A percentile compares a stretch with the other conserved stretches of the same genome.
Conservation (phyloP, 2,113 vertebrate species). For the Coturnix japonica region DNA sequence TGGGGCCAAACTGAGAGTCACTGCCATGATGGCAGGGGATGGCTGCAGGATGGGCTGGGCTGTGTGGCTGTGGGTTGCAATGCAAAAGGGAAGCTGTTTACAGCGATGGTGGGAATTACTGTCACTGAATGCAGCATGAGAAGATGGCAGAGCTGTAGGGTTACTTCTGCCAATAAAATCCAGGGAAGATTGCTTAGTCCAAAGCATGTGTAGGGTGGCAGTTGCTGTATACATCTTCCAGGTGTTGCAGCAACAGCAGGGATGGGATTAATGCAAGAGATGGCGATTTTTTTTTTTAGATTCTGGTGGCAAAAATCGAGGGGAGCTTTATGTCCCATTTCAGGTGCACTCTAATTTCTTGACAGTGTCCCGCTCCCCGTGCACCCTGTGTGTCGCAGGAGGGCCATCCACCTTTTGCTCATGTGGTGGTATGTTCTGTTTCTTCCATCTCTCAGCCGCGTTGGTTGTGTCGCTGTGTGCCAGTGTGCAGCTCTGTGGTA, state of each 20-base stretch:
- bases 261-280: background rate
- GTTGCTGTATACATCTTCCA: fast-evolving
- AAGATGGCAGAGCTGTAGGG: background rate
- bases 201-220: background rate
- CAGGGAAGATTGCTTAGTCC: background rate
- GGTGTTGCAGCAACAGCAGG: background rate
- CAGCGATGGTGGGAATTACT: background rate
- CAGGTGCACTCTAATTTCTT: too few species aligned
- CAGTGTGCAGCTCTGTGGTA: too few species aligned
- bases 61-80: background rate
- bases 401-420: too few species aligned
- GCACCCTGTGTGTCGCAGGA: too few species aligned
- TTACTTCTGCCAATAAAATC: background rate
- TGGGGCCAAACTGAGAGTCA: too few species aligned
- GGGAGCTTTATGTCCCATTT: too few species aligned
- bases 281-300: background rate
- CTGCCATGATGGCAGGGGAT: too few species aligned
- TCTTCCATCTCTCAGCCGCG: too few species aligned
- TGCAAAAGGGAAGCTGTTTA: background rate
- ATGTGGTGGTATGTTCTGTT: too few species aligned
- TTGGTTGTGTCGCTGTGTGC: too few species aligned
- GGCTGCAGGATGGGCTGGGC: too few species aligned
- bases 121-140: background rate
- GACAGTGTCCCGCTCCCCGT: too few species aligned
- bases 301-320: background rate